A percentile compares a stretch with the other conserved stretches of the same genome.
phyloP scores from a whole-genome alignment of 2,797 vertebrate genomes.

The Dermochelys coriacea region DNA sequence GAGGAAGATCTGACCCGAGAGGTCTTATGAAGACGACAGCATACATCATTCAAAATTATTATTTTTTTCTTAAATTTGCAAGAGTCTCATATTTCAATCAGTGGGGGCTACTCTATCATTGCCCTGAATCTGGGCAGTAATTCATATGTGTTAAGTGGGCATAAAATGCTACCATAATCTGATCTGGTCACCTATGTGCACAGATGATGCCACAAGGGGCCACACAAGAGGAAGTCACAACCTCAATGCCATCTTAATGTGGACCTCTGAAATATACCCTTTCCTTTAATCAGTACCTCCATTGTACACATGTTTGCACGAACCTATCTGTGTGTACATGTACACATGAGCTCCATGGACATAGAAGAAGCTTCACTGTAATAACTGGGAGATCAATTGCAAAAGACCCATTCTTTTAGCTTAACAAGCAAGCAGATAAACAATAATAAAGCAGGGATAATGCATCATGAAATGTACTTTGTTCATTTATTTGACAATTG shows the following conservation, averaged over 20 bases:
- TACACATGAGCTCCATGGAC: not conserved
- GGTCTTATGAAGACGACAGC: not conserved
- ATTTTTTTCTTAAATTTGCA: not conserved
- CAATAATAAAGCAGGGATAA: slow-evolving; percentile 47
- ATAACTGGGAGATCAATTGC: not conserved
- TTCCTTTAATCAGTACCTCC: fast-evolving
- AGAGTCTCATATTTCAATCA: not conserved
- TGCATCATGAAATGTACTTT: slow-evolving; percentile 51
- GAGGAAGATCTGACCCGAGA: not conserved
- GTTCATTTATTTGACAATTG: slow-evolving; percentile 61
- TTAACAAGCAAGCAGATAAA: slow-evolving; percentile 57
- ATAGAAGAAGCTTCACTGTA: not conserved
- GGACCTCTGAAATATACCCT: not conserved
- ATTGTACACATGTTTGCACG: fast-evolving
- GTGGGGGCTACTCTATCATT: fast-evolving
- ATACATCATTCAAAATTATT: not conserved
- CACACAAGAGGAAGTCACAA: not conserved
- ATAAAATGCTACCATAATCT: fast-evolving
- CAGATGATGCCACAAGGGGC: fast-evolving
- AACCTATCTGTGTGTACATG: not conserved
- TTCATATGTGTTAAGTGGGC: fast-evolving
- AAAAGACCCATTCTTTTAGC: slow-evolving; percentile 46
- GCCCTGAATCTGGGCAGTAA: not conserved
- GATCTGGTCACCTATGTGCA: not conserved
- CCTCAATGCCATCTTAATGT: fast-evolving